These are phyloP conservation scores for Drosophila meridionalis DNA, from an alignment of 2,888 invertebrate species.

Conservation along the genomic window DNA sequence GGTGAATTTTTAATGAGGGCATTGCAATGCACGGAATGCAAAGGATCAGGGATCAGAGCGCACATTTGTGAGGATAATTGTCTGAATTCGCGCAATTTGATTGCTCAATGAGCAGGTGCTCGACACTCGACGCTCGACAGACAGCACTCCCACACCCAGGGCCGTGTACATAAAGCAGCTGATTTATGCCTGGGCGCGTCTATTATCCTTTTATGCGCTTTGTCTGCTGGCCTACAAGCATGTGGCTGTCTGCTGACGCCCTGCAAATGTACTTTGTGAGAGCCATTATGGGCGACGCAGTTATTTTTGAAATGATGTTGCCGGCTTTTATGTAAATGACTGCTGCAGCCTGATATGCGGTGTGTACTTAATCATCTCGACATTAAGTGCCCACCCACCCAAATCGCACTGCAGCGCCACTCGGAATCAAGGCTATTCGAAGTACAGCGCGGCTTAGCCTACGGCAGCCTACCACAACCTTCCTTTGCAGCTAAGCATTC, in stretches of 20 bases:
- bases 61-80: slow-evolving; percentile 42
- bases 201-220: slow-evolving; percentile 48
- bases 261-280: slow-evolving; percentile 34
- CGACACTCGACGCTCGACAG: background rate
- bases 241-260: slow-evolving; percentile 23
- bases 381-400: slow-evolving; percentile 59
- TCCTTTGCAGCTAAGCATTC: background rate
- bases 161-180: slow-evolving; percentile 42
- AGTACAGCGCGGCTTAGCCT: slow-evolving; percentile 8
- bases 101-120: slow-evolving; percentile 60
- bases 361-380: slow-evolving; percentile 71
- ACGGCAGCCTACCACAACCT: background rate
- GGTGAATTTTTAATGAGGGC: slow-evolving; percentile 51
- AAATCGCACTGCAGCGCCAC: slow-evolving; percentile 46
- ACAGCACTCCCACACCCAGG: background rate
- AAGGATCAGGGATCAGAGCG: slow-evolving; percentile 10
- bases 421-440: slow-evolving; percentile 34
- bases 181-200: slow-evolving; percentile 61
- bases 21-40: slow-evolving; percentile 24
- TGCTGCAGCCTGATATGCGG: slow-evolving; percentile 59
- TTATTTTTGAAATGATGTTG: slow-evolving; percentile 51
- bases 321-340: slow-evolving; percentile 66
- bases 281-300: slow-evolving; percentile 37
- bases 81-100: slow-evolving; percentile 54
- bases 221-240: slow-evolving; percentile 17